Percentiles rank a stretch among this genome's conserved stretches.
Conservation (phyloP, 2,888 invertebrate genomes). For the Lydus trimaculatus region DNA sequence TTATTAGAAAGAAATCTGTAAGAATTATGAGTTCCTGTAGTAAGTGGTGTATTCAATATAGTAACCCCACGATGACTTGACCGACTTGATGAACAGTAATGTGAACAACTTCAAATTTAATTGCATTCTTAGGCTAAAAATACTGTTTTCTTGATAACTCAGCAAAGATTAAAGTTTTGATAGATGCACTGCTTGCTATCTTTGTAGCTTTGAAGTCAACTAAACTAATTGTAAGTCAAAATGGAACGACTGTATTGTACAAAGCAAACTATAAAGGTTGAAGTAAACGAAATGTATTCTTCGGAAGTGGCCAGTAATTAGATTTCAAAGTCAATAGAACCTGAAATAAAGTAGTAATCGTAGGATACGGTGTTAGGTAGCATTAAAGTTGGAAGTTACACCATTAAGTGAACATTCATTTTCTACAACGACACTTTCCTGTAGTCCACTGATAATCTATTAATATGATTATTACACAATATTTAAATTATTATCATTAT, state of each 20-base stretch:
- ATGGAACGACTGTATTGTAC: neutral
- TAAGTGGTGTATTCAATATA: too few species aligned
- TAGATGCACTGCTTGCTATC: neutral
- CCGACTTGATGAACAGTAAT: too few species aligned
- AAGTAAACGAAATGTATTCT: neutral
- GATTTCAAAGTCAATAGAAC: neutral
- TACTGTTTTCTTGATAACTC: too few species aligned
- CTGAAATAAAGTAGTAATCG: neutral
- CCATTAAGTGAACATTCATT: neutral
- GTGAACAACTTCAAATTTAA: too few species aligned
- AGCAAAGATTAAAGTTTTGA: too few species aligned
- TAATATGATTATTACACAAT: neutral
- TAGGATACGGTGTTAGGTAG: neutral
- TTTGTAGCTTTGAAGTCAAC: neutral
- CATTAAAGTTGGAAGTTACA: neutral
- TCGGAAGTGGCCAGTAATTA: neutral
- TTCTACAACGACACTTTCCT: neutral
- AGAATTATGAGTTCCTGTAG: too few species aligned
- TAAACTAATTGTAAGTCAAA: neutral
- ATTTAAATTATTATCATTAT: neutral
- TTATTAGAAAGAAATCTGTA: too few species aligned
- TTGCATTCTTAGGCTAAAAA: too few species aligned
- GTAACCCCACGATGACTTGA: too few species aligned
- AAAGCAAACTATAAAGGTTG: neutral
- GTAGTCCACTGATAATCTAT: neutral